Percentiles rank a stretch among this genome's conserved stretches.
phyloP scores from a whole-genome alignment of 2,797 vertebrate species.

The Nyctalus aviator region DNA sequence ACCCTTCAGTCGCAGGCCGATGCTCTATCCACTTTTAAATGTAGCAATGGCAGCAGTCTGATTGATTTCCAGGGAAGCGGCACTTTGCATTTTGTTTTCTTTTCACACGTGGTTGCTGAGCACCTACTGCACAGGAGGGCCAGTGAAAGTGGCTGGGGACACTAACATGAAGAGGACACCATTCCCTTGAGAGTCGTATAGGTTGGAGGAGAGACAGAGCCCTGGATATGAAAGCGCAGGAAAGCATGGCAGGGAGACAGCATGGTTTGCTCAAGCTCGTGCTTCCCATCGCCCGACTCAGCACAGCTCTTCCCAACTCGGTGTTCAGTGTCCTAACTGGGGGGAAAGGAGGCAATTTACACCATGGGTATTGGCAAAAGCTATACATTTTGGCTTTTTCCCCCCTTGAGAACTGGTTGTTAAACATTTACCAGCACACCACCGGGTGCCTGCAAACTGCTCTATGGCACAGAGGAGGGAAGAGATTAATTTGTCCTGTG shows the following conservation, averaged over 20 bases:
- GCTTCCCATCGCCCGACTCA: neutral
- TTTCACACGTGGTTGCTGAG: neutral
- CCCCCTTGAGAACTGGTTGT: neutral
- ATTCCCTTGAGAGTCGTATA: neutral
- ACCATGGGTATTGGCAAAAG: neutral
- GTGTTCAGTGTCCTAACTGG: neutral
- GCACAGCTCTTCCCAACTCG: neutral
- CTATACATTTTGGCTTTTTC: neutral
- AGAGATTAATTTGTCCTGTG: slow-evolving; percentile 2
- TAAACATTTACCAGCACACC: slow-evolving; percentile 29
- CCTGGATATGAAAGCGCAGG: neutral
- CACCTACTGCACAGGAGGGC: neutral
- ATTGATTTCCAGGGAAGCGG: neutral
- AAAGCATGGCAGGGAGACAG: slow-evolving; percentile 49
- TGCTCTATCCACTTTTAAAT: neutral
- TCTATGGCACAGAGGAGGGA: neutral
- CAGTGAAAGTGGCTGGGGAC: neutral
- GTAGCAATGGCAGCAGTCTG: neutral
- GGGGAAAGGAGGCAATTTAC: slow-evolving; percentile 54
- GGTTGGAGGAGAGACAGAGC: neutral
- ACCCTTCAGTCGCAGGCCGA: too few species aligned
- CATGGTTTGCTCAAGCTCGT: neutral
- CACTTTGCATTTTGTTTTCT: neutral
- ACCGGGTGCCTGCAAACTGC: neutral
- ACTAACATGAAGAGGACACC: neutral